Evolutionary conservation across 2,113 vertebrate genomes (phyloP), one percentile per base, ranked within the genome.

Genomic region (Calyptomena viridis): DNA sequence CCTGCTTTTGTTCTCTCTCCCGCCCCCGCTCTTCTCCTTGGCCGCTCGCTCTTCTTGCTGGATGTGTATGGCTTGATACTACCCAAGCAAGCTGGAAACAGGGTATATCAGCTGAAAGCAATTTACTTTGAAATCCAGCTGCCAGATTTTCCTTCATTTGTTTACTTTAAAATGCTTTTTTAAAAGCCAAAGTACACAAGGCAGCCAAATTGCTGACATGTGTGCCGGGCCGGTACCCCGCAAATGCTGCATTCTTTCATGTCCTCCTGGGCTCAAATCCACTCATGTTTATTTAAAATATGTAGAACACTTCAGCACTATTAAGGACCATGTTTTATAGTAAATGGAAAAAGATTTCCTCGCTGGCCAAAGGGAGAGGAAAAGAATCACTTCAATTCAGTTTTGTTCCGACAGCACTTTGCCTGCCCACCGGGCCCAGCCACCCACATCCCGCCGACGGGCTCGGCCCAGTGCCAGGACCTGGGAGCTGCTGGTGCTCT

Each of bases 191-290:
- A 99, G 99, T 98, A 99, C 98, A 99, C 99, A 99, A 99, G 98
- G 98, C 98, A 97, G 98, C 98, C 98, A 99, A 99, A 99, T 99
- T 99, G 98, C 98, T 98, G 99, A 99, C 99, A 99, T 99, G 98
- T 99, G 99, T 99, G 98, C 92, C 40, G 96, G 97, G 98, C 98
- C 97, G 97, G 98, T 98, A 98, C 98, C 95, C 95, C 97, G 89
- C 93, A 84, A 98, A 98, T 96, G 97, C 98, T 98, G 98, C 98
- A 99, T 98, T 99, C 98, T 99, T 99, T 98, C 98, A 99, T 98
- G 98, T 98, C 98, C 98, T 98, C 98, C 98, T 98, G 98, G 98
- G 98, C 98, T 95, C 98, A 98, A 98, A 98, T 97, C 97, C 98
- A 97, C 97, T 92, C 97, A 97, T 99, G 98, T 99, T 99, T 99